Percentiles rank a stretch among this genome's conserved stretches.
These are phyloP conservation scores for Sarcophaga rosellei DNA, from an alignment of 2,888 invertebrate species.

Conservation along the genomic window DNA sequence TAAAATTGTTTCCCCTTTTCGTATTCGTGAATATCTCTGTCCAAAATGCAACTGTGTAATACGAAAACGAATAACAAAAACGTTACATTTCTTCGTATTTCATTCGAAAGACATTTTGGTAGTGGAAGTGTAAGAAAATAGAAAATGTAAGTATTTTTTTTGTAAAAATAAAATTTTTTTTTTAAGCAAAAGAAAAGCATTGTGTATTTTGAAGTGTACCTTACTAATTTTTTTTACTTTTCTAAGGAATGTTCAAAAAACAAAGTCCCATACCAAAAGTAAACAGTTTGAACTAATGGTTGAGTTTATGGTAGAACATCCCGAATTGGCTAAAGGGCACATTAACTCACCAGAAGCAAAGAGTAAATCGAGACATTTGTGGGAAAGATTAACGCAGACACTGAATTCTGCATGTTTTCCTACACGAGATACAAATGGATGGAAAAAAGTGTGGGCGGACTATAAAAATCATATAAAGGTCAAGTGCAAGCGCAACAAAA, in stretches of 20 bases:
- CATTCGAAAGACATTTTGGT: background rate
- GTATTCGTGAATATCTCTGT: background rate
- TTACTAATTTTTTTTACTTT: background rate
- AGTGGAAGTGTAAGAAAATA: background rate
- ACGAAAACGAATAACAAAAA: no score
- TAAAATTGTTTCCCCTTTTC: constrained; percentile 17
- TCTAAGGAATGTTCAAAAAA: constrained; percentile 5
- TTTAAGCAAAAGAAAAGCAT: background rate
- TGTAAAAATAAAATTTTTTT: background rate
- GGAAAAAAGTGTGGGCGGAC: constrained; percentile 53
- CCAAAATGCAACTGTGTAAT: no score
- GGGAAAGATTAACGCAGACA: constrained; percentile 28
- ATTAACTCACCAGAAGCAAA: constrained; percentile 40
- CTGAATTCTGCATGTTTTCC: constrained; percentile 23
- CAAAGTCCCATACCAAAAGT: constrained; percentile 24
- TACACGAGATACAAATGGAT: constrained; percentile 29
- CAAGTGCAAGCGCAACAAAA: constrained; percentile 30
- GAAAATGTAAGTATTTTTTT: constrained; percentile 9
- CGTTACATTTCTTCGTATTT: no score
- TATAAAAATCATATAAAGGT: constrained; percentile 44
- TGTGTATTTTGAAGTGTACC: background rate
- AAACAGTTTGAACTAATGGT: constrained; percentile 52
- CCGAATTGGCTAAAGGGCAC: constrained; percentile 45
- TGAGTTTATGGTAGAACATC: constrained; percentile 34
- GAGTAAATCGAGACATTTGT: constrained; percentile 34